Evolutionary conservation across 2,888 invertebrate species (phyloP).

Genomic region (Eupithecia subfuscata): DNA sequence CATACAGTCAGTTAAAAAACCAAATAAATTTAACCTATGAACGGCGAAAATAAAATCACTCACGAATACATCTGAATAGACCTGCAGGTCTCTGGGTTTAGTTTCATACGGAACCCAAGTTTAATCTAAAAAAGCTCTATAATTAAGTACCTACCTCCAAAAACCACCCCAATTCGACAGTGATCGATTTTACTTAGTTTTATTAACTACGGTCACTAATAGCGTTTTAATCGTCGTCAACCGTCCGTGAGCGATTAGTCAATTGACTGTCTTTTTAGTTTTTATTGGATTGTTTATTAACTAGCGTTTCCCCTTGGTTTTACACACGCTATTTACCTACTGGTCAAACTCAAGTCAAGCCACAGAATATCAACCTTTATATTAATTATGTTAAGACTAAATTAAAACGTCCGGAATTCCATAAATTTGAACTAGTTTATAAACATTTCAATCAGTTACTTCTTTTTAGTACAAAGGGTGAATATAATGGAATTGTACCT

Average conservation of each 20-base stretch:
- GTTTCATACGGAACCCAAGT: background rate
- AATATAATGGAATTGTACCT: no score
- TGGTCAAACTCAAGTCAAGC: background rate
- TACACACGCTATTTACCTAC: background rate
- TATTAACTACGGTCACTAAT: conserved; percentile 37
- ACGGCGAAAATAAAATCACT: no score
- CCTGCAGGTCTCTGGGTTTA: background rate
- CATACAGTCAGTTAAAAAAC: no score
- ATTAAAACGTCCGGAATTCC: no score
- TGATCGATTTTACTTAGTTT: conserved; percentile 37
- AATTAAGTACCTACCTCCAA: background rate
- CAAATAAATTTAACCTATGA: no score
- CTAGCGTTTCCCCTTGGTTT: background rate
- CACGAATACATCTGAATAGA: no score
- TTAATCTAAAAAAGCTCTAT: background rate
- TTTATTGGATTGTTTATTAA: background rate
- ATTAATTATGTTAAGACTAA: no score
- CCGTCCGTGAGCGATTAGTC: conserved; percentile 2
- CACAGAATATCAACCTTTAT: no score
- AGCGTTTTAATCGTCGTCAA: conserved; percentile 37
- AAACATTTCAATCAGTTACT: no score
- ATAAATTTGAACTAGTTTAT: no score
- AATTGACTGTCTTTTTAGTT: conserved; percentile 8
- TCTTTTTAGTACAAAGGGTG: no score
- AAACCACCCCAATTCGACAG: conserved; percentile 27